Conservation (phyloP, 2,113 vertebrate genomes). For the Oncorhynchus nerka region DNA sequence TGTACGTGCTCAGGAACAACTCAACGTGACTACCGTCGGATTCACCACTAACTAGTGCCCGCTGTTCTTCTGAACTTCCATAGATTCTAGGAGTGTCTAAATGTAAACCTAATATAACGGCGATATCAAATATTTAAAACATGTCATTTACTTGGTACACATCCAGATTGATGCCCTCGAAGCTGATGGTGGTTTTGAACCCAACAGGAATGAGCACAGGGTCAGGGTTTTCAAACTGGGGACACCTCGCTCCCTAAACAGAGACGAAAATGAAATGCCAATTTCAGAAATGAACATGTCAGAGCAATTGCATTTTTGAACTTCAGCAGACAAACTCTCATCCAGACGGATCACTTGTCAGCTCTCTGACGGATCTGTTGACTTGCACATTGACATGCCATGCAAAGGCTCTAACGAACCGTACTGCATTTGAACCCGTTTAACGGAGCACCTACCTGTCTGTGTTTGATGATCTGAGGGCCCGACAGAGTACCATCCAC, state of each 20-base stretch:
- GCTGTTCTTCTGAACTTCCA: too few relatives aligned
- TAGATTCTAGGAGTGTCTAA: too few relatives aligned
- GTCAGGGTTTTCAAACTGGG: slow-evolving; percentile 83
- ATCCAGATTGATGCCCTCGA: slow-evolving; percentile 85
- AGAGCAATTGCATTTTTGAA: slow-evolving; percentile 43
- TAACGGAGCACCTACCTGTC: slow-evolving; percentile 70
- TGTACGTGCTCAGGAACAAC: background rate
- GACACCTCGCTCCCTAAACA: slow-evolving; percentile 76
- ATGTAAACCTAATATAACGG: too few relatives aligned
- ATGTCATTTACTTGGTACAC: slow-evolving; percentile 60
- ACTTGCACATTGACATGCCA: slow-evolving; percentile 46
- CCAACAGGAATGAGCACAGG: slow-evolving; percentile 85
- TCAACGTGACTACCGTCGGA: too few relatives aligned
- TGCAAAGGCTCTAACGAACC: background rate
- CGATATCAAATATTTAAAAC: too few relatives aligned
- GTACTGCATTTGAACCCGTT: background rate
- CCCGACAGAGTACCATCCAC: slow-evolving; percentile 28
- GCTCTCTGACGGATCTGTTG: slow-evolving; percentile 49
- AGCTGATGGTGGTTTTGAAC: slow-evolving; percentile 73
- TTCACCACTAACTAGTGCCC: too few relatives aligned
- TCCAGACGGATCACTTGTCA: slow-evolving; percentile 31
- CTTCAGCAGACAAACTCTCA: slow-evolving; percentile 40
- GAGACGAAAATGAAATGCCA: background rate
- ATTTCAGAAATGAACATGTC: too few relatives aligned
- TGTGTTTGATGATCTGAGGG: slow-evolving; percentile 73